Conservation (phyloP, 2,797 vertebrate genomes). For the Rhinella marina region DNA sequence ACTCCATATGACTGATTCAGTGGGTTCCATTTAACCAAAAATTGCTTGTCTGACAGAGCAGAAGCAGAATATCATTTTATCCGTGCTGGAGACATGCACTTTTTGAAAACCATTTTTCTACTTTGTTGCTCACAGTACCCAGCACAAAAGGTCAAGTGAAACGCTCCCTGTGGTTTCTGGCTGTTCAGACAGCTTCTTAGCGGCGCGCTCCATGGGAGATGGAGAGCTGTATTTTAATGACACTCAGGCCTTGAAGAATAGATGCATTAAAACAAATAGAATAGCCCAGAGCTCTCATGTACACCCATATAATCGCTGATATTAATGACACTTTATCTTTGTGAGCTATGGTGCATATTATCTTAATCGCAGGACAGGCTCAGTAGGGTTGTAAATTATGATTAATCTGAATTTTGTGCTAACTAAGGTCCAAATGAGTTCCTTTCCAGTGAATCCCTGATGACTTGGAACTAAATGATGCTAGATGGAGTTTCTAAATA, state of each 20-base stretch:
- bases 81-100: neutral
- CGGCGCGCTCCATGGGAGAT: conserved; percentile 62
- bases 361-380: conserved; percentile 47
- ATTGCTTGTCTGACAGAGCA: neutral
- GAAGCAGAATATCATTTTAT: neutral
- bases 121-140: conserved; percentile 58
- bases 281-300: conserved; percentile 46
- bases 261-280: conserved; percentile 69
- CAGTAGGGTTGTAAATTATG: conserved; percentile 52
- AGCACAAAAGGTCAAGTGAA: conserved; percentile 62
- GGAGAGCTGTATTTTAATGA: conserved; percentile 69
- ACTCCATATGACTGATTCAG: conserved; percentile 2
- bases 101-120: conserved; percentile 11
- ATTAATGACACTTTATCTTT: conserved; percentile 60
- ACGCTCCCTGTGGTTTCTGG: conserved; percentile 57
- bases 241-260: conserved; percentile 62
- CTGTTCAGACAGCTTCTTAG: conserved; percentile 61
- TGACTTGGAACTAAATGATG: conserved; percentile 50
- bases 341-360: conserved; percentile 42
- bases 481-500: conserved; percentile 45
- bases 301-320: conserved; percentile 55
- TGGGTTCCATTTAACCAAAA: too few species aligned
- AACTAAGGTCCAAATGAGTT: conserved; percentile 48
- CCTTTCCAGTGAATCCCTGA: conserved; percentile 45
- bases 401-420: conserved; percentile 55